These are phyloP conservation scores for Synergus japonicus DNA, from an alignment of 2,888 invertebrate species.

Conservation along the genomic window DNA sequence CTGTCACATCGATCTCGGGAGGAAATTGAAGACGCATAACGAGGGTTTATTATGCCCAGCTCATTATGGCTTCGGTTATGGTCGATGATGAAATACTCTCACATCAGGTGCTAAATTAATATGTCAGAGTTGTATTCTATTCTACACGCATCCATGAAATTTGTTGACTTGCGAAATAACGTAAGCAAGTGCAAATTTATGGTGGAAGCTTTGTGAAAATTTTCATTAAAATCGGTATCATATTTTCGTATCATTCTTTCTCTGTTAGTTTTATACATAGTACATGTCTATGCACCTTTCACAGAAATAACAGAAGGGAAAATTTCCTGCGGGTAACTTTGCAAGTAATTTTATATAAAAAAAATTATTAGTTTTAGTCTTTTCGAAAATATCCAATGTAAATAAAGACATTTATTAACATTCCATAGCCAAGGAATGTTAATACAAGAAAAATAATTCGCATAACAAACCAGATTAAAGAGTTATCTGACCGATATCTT, in stretches of 20 bases:
- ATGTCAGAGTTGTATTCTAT: not conserved
- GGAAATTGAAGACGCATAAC: slow-evolving; percentile 34
- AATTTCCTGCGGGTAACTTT: too few relatives aligned
- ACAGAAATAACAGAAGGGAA: too few relatives aligned
- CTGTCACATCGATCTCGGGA: slow-evolving; percentile 9
- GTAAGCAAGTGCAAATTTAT: not conserved
- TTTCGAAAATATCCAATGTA: not conserved
- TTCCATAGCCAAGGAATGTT: not conserved
- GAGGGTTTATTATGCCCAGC: slow-evolving; percentile 35
- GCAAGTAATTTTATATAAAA: too few relatives aligned
- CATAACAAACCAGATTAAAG: not conserved
- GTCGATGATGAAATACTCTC: slow-evolving; percentile 16
- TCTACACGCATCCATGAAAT: not conserved
- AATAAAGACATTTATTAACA: not conserved
- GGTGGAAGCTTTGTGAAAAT: not conserved
- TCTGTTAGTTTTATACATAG: too few relatives aligned
- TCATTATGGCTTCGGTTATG: slow-evolving; percentile 11
- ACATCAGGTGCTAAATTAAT: slow-evolving; percentile 14
- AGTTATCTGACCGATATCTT: slow-evolving; percentile 9
- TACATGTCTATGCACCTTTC: too few relatives aligned
- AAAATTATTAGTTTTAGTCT: not conserved
- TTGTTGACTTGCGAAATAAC: not conserved
- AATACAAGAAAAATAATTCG: not conserved
- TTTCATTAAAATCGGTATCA: too few relatives aligned
- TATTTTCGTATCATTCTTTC: too few relatives aligned